A percentile compares a stretch with the other conserved stretches of the same genome.
Evolutionary conservation across 2,797 vertebrate species (phyloP).

Genomic region (Malurus leucopterus): DNA sequence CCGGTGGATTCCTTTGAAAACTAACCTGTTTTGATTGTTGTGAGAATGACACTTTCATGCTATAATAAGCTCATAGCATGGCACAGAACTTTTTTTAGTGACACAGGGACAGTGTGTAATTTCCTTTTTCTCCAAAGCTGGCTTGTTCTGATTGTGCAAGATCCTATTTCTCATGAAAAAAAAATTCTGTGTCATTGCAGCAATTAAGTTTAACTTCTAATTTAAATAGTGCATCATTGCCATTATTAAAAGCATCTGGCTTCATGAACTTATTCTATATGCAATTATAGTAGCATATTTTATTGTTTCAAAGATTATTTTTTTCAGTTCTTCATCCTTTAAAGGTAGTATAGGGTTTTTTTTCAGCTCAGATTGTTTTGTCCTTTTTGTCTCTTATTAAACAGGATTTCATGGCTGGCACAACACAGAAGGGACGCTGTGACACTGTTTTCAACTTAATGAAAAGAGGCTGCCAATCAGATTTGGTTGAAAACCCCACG

Average conservation of each 20-base stretch:
- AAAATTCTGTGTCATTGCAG: not conserved
- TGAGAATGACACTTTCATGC: not conserved
- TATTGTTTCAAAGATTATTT: conserved; percentile 36
- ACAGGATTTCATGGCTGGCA: conserved; percentile 85
- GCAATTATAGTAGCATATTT: conserved; percentile 22
- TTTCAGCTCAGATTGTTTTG: conserved; percentile 35
- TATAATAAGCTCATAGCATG: not conserved
- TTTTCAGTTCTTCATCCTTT: conserved; percentile 27
- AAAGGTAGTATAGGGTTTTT: not conserved
- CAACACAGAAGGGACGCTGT: conserved; percentile 80
- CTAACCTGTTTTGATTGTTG: not conserved
- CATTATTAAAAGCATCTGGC: conserved; percentile 26
- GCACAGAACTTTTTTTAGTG: conserved; percentile 6
- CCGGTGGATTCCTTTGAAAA: not conserved
- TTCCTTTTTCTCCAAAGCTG: conserved; percentile 9
- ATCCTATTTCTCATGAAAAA: conserved; percentile 3
- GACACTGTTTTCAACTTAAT: conserved; percentile 83
- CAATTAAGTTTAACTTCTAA: conserved; percentile 36
- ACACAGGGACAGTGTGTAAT: not conserved
- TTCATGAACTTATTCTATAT: not conserved
- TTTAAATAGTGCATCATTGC: conserved; percentile 40
- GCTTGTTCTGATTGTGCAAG: conserved; percentile 20
- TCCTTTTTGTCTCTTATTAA: conserved; percentile 62
- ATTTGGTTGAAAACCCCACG: conserved; percentile 83
- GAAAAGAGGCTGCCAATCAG: conserved; percentile 81